phyloP scores from a whole-genome alignment of 2,888 invertebrate genomes.

The Epinotia ramella region DNA sequence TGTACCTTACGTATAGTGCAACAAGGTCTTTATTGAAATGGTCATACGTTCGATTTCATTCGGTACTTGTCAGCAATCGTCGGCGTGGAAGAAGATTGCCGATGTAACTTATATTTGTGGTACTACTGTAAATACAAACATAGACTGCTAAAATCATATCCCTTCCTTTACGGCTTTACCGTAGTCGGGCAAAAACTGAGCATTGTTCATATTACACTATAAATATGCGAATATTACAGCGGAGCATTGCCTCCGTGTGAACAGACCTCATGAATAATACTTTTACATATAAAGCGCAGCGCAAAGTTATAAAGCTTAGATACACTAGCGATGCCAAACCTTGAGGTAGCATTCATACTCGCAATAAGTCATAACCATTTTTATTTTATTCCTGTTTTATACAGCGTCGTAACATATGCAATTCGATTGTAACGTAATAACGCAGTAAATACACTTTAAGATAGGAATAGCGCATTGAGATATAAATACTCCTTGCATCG shows the following conservation, averaged over 20 bases:
- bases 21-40: no score
- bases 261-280: conserved; percentile 4
- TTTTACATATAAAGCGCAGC: neutral
- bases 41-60: no score
- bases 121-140: no score
- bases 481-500: conserved; percentile 70
- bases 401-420: neutral
- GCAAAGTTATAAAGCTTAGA: conserved; percentile 1
- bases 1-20: no score
- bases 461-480: conserved; percentile 58
- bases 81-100: no score
- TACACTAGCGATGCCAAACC: neutral
- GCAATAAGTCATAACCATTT: neutral
- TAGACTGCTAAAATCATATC: no score
- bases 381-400: neutral
- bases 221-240: conserved; percentile 2
- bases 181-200: neutral
- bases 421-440: conserved; percentile 12
- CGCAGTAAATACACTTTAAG: conserved; percentile 20
- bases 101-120: no score
- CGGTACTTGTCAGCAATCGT: no score
- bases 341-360: neutral
- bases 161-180: no score
- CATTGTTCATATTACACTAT: conserved; percentile 1
- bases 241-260: conserved; percentile 1